A percentile compares a stretch with the other conserved stretches of the same genome.
phyloP scores from a whole-genome alignment of 2,113 vertebrate species.

The Pipa parva region DNA sequence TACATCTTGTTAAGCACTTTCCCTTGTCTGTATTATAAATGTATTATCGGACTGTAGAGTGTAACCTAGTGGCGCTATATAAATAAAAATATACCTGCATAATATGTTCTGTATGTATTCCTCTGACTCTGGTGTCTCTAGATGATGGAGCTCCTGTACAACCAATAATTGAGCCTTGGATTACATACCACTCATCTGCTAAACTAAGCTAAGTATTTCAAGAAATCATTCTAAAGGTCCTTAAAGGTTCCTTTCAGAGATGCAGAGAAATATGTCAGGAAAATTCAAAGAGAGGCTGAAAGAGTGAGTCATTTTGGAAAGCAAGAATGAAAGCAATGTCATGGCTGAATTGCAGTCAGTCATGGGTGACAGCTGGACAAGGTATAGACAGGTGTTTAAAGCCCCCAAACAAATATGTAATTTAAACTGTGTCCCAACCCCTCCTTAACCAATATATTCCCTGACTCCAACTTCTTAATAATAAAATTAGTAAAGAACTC shows the following conservation, averaged over 20 bases:
- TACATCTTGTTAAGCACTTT: too few relatives aligned
- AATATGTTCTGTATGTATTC: too few relatives aligned
- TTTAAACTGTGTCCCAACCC: not conserved
- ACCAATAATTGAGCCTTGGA: not conserved
- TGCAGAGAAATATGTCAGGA: not conserved
- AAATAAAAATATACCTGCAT: too few relatives aligned
- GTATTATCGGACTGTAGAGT: too few relatives aligned
- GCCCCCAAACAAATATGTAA: not conserved
- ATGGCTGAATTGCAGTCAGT: slow-evolving; percentile 8
- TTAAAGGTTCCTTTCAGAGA: not conserved
- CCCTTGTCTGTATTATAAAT: too few relatives aligned
- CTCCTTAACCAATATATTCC: too few relatives aligned
- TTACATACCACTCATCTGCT: not conserved
- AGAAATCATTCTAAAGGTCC: too few relatives aligned
- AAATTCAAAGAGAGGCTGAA: not conserved
- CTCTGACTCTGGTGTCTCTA: not conserved
- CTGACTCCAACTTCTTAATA: too few relatives aligned
- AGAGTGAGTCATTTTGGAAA: not conserved
- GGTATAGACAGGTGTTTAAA: not conserved
- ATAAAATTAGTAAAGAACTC: too few relatives aligned
- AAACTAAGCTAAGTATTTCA: not conserved
- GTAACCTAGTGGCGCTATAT: too few relatives aligned
- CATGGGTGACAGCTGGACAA: not conserved
- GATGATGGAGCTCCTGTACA: not conserved
- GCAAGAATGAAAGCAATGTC: not conserved